Base-by-base conservation (phyloP, 2,888 invertebrate genomes). In the Acronicta leporina region DNA sequence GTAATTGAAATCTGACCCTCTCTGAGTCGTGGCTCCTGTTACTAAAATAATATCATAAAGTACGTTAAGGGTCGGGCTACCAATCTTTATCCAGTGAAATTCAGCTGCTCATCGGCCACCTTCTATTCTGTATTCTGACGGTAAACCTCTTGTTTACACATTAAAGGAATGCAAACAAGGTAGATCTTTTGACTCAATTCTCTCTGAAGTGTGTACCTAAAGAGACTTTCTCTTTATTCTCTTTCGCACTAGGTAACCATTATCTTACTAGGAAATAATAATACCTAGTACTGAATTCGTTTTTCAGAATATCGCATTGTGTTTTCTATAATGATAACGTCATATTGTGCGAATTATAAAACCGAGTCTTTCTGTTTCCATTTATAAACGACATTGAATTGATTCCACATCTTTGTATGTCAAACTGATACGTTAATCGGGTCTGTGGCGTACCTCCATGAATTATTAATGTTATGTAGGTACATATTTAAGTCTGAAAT, bases 381-480 rank as follows among this genome's bases (percentile, higher is more conserved):
- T 68, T 62, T 47, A 30, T 33, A 43, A 53, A 56, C 58, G 57
- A 62, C 47, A 15, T 47, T 40, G 53, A 61, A 74, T 77, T 63
- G 65, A 63, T 75, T 65, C 46, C 30, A 40, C 15, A 40, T 48
- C 38, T 43, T 41, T 55, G 38, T 63, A 33, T 58, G 53, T 45
- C 27, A 41, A 54, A 65, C 58, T 61, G 64, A 68, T 59, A 58
- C 57, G 40, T 45, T 42, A 50, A 55, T 42, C 44, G 55, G 20
- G 44, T 55, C 44, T 20, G 55, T 16, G 45, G 33, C 52, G 57
- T 68, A 55, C 49, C 52, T 45, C 16, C 52, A 49, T 65, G 71
- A 76, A 77, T 77, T 56, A 59, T 66, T 47, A 56, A 64, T 55
- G 38, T 57, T 54, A 59, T 61, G 58, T n/a, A n/a, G n/a, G n/a